phyloP scores from a whole-genome alignment of 2,113 vertebrate genomes.

The Aythya baeri region DNA sequence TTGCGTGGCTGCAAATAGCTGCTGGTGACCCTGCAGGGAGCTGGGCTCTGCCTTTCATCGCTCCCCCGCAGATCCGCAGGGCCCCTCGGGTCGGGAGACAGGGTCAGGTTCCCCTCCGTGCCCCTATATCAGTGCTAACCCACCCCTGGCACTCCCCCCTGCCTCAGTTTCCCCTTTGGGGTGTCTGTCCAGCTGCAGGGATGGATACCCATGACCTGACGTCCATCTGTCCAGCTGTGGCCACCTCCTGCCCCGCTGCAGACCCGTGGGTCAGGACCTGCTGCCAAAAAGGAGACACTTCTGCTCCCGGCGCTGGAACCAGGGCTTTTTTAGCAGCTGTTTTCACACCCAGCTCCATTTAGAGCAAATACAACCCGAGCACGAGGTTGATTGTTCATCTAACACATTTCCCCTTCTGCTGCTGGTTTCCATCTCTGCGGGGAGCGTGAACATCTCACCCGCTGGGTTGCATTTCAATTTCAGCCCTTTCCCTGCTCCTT shows the following conservation, averaged over 20 bases:
- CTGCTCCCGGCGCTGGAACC: constrained; percentile 8
- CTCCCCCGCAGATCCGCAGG: background rate
- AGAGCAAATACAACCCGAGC: constrained; percentile 50
- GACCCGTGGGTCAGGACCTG: background rate
- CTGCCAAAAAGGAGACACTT: background rate
- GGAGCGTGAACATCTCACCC: constrained; percentile 8
- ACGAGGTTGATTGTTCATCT: constrained; percentile 3
- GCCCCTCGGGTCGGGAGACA: background rate
- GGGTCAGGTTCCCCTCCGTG: background rate
- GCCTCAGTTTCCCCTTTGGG: background rate
- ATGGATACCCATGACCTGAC: background rate
- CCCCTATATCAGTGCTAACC: background rate
- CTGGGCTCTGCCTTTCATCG: constrained; percentile 13
- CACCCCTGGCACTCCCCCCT: background rate
- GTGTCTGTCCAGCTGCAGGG: background rate
- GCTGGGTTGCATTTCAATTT: background rate
- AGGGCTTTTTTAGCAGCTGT: constrained; percentile 41
- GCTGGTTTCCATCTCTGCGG: constrained; percentile 9
- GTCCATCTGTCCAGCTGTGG: rapidly evolving
- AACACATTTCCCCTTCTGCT: background rate
- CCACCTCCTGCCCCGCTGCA: background rate
- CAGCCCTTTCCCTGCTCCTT: background rate
- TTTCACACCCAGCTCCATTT: constrained; percentile 58
- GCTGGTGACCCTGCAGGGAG: constrained; percentile 22
- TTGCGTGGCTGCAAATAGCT: constrained; percentile 18